Evolutionary conservation across 2,113 vertebrate species (phyloP).

Genomic region (Empidonax alnorum): DNA sequence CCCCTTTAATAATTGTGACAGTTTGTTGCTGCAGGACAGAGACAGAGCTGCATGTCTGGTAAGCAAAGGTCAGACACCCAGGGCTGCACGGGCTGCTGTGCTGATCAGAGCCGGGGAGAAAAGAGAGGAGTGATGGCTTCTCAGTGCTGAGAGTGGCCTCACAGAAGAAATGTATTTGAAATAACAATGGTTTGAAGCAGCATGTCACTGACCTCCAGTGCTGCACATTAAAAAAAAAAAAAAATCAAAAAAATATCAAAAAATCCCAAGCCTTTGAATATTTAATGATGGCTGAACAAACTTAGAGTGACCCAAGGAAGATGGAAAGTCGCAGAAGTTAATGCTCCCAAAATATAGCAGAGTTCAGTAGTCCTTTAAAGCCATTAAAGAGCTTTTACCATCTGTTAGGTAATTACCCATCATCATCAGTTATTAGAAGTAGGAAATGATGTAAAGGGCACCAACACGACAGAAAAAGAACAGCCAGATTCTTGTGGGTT

Average conservation of each 20-base stretch:
- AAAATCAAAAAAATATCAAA: not conserved
- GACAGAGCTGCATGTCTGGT: not conserved
- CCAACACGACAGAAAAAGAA: constrained; percentile 23
- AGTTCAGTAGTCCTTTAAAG: constrained; percentile 44
- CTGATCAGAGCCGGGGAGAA: not conserved
- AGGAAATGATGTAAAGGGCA: constrained; percentile 43
- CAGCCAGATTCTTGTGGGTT: constrained; percentile 1
- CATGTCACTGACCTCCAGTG: not conserved
- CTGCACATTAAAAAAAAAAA: not conserved
- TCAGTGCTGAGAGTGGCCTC: not conserved
- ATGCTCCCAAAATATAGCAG: constrained; percentile 21
- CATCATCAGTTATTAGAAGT: constrained; percentile 59
- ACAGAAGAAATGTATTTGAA: not conserved
- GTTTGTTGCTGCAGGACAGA: not conserved
- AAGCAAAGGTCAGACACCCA: not conserved
- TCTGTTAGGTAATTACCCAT: constrained; percentile 61
- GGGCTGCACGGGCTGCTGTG: not conserved
- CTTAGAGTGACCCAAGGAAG: constrained; percentile 31
- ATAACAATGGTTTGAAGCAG: not conserved
- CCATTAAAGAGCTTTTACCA: constrained; percentile 55
- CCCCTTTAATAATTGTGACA: not conserved
- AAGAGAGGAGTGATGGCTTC: not conserved
- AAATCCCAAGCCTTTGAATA: not conserved
- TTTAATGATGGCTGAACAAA: constrained; percentile 15
- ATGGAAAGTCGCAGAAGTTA: constrained; percentile 39